Base-by-base conservation (phyloP, 2,888 invertebrate genomes). In the Nomada fabriciana region DNA sequence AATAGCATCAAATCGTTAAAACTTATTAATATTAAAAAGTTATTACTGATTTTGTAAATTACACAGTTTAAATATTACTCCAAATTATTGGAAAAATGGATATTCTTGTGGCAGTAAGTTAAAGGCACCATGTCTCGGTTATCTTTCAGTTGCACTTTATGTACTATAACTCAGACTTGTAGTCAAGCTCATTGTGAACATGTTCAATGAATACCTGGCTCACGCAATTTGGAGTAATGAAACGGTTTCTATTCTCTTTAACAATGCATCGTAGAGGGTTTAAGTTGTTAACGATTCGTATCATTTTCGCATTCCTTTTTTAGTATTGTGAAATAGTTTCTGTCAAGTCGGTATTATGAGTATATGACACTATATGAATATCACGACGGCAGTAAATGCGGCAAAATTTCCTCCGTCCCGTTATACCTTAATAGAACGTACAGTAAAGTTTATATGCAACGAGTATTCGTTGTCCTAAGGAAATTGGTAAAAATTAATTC, bases 341-440 rank as follows among this genome's bases (percentile, higher is more conserved):
- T 13, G 20, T 10, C n/a, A 67, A 42, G 13, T 50, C 10, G 13
- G 7, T 65, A 57, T 2, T 86, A 83, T 85, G 86, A 88, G 76
- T 89, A 86, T 55, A 70, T 65, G 79, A 36, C 36, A 36, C 7
- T 36, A 36, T 36, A 36, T 36, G 36, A 36, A 36, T 7, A 36
- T 36, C 36, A 90, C 90, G 92, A 90, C 93, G 93, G 92, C 93
- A 93, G 93, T 92, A 93, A 11, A 50, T 57, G 43, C 87, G 84
- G 89, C 86, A 73, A 86, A 86, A 73, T 53, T 86, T 83, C 83
- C 68, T 13, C 29, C 18, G 10, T 47, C 76, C 57, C 4, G 23
- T 42, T 18, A 25, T 52, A 25, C 3, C 50, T 69, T 36, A 25
- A 52, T 60, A 72, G n/a, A 2, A 36, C n/a, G 43, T 57, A 47